phyloP scores from a whole-genome alignment of 92 coral and sea anemone species.

The Pocillopora grandis region DNA sequence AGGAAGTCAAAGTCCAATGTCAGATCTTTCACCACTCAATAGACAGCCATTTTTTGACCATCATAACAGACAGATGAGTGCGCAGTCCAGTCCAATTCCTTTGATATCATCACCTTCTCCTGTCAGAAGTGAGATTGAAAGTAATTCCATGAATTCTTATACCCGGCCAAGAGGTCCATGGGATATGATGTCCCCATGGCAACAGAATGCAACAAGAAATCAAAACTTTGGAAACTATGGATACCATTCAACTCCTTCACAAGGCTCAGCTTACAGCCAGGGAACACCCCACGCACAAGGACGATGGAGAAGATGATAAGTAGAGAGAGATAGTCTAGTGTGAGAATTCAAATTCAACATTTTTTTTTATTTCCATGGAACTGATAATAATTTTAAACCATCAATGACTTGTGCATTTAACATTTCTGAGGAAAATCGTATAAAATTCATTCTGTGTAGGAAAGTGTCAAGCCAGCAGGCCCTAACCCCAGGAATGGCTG shows the following conservation, averaged over 20 bases:
- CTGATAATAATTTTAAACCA: no score
- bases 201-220: constrained; percentile 29
- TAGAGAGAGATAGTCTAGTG: no score
- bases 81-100: not conserved
- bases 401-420: no score
- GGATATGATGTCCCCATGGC: constrained; percentile 42
- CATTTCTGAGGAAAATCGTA: no score
- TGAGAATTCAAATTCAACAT: no score
- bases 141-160: not conserved
- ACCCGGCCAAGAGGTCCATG: not conserved
- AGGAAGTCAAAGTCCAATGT: not conserved
- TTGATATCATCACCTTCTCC: constrained; percentile 4
- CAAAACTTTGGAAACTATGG: not conserved
- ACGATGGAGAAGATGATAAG: no score
- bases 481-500: no score
- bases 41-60: constrained; percentile 13
- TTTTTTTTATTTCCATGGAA: no score
- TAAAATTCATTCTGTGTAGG: no score
- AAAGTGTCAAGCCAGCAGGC: no score
- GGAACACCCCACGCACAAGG: no score
- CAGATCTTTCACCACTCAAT: not conserved
- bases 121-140: not conserved
- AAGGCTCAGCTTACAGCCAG: not conserved
- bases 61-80: not conserved
- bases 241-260: constrained; percentile 11